Evolutionary conservation across 2,797 vertebrate genomes (phyloP), one percentile per base, ranked within the genome.

Genomic region (Lophotriccus pileatus): DNA sequence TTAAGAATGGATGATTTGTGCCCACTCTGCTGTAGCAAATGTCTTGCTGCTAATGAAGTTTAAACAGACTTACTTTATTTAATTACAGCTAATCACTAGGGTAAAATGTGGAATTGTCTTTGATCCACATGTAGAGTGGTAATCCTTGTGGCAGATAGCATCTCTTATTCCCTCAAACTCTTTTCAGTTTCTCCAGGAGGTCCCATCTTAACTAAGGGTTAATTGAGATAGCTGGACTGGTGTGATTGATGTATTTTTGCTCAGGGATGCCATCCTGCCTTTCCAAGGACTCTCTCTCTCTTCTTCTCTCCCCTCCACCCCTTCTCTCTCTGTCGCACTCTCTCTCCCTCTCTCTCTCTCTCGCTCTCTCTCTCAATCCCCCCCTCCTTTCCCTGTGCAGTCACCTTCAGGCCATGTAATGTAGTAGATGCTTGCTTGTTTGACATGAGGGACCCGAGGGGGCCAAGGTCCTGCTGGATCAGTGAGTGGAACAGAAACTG

Each of bases 31-130:
- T 99, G 98, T 98, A 99, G 98, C 98, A 98, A 99, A 99, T 96
- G 97, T 98, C 98, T 98, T 98, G 98, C 98, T 98, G 98, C 98
- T 99, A 99, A 99, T 99, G 99, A 99, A 99, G 98, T 99, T 99
- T 99, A 99, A 99, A 99, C 98, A 99, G 99, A 99, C 98, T 98
- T 99, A 99, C 98, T 99, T 99, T 99, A 99, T 99, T 99, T 99
- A 99, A 99, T 99, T 99, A 99, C 97, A 97, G 98, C 98, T 99
- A 99, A 99, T 99, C 99, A 98, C 98, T 95, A 98, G 98, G 98
- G 99, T 98, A 98, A 98, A 98, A 98, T 98, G 98, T 98, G 98
- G 98, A 98, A 98, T 98, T 98, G 98, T 98, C 99, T 99, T 99
- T 99, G 99, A 99, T 99, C 99, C 98, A 96, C 97, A 97, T 97